phyloP scores from a whole-genome alignment of 1,140 invertebrate species.

The Dryas iulia region DNA sequence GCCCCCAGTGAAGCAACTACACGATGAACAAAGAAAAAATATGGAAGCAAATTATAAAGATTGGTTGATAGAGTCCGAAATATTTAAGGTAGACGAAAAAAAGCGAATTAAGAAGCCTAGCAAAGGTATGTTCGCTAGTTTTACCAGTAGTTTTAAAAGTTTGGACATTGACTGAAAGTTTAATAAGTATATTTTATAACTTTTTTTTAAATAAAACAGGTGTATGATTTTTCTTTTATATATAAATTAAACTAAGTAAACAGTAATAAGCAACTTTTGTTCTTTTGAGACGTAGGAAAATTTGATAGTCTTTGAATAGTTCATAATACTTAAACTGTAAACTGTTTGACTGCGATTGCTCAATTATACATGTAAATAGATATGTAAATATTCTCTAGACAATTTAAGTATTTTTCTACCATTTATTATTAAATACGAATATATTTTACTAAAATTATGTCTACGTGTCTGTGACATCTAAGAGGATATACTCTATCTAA shows the following conservation, averaged over 20 bases:
- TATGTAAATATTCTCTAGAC: constrained; percentile 15
- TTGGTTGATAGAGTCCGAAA: constrained; percentile 76
- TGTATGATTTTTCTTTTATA: not conserved
- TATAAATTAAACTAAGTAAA: no score
- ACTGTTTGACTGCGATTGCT: not conserved
- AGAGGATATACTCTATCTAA: not conserved
- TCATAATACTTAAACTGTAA: not conserved
- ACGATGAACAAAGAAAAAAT: constrained; percentile 72
- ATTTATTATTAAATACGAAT: not conserved
- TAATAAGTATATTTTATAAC: not conserved
- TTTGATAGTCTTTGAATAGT: not conserved
- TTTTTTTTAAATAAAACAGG: not conserved
- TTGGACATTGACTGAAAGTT: constrained; percentile 71
- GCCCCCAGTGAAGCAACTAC: constrained; percentile 66
- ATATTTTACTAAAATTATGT: not conserved
- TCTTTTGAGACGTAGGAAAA: no score
- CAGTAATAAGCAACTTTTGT: no score
- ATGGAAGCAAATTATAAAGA: constrained; percentile 76
- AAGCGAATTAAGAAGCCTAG: constrained; percentile 77
- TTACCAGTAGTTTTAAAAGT: constrained; percentile 72
- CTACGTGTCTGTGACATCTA: not conserved
- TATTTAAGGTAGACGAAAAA: constrained; percentile 76
- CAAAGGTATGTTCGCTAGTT: constrained; percentile 71
- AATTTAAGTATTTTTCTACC: not conserved
- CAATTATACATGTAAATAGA: constrained; percentile 16